Conservation (phyloP, 2,797 vertebrate genomes). For the Tiaroga cobitis region DNA sequence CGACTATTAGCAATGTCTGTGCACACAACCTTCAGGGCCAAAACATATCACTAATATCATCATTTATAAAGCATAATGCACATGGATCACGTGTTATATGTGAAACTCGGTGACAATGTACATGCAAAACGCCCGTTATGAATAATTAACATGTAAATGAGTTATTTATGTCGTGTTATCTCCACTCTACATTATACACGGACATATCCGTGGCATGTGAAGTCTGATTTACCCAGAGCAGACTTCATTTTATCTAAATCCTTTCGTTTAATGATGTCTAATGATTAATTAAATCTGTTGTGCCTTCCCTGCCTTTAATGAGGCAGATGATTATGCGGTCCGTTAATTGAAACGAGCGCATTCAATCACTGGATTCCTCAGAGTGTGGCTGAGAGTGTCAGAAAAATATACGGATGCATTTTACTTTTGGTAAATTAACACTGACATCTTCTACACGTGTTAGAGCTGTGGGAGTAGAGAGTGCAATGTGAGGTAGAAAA, state of each 20-base stretch:
- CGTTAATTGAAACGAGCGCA: constrained; percentile 45
- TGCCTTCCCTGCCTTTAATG: constrained; percentile 46
- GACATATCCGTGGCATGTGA: not conserved
- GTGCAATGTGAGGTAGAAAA: constrained; percentile 13
- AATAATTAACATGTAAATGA: constrained; percentile 38
- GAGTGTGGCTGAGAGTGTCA: constrained; percentile 28
- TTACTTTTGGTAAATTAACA: constrained; percentile 48
- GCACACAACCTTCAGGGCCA: constrained; percentile 23
- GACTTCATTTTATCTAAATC: constrained; percentile 41
- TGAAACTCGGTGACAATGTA: not conserved
- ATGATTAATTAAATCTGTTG: constrained; percentile 60
- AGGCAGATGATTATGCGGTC: constrained; percentile 51
- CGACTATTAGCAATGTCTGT: constrained; percentile 22
- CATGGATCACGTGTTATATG: not conserved
- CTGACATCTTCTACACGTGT: constrained; percentile 54
- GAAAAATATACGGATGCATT: constrained; percentile 39
- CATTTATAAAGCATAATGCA: constrained; percentile 7
- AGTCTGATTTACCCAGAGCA: constrained; percentile 42
- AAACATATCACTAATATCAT: not conserved
- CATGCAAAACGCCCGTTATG: constrained; percentile 16
- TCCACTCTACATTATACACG: not conserved
- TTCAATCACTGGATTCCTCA: constrained; percentile 45
- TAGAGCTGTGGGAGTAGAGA: constrained; percentile 20
- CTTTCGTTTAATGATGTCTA: constrained; percentile 54
- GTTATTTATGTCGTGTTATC: constrained; percentile 23